phyloP scores from a whole-genome alignment of 2,113 vertebrate species.

The Nothocercus nigrocapillus region DNA sequence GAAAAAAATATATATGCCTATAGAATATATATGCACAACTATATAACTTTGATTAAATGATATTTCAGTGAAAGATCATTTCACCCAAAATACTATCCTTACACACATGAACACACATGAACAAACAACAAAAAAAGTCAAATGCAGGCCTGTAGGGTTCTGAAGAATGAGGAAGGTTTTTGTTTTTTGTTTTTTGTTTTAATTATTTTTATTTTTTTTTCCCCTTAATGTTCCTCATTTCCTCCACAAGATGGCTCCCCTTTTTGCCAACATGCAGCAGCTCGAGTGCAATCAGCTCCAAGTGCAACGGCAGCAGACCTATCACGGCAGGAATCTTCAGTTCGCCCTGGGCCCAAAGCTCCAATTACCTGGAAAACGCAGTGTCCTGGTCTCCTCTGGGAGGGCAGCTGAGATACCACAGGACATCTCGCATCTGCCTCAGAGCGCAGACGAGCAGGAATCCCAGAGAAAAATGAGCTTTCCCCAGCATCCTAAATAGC shows the following conservation, averaged over 20 bases:
- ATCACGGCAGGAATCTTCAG: background rate
- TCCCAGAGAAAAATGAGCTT: background rate
- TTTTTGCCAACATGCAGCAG: background rate
- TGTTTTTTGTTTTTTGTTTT: too few relatives aligned
- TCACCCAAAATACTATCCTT: background rate
- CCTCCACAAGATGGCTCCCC: background rate
- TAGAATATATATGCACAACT: background rate
- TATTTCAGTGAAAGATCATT: background rate
- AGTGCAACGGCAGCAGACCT: rapidly evolving
- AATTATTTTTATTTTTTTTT: too few relatives aligned
- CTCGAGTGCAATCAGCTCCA: background rate
- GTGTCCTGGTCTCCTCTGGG: background rate
- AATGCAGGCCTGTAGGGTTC: background rate
- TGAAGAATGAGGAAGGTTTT: background rate
- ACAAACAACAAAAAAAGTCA: too few relatives aligned
- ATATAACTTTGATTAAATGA: background rate
- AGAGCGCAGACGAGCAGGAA: background rate
- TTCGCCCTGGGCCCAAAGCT: background rate
- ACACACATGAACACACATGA: background rate
- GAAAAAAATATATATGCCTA: background rate
- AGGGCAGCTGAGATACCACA: background rate
- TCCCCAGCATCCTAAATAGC: background rate
- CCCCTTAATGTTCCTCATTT: background rate
- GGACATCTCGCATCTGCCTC: background rate
- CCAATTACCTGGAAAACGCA: background rate